Evolutionary conservation across 2,113 vertebrate species (phyloP).

Genomic region (Microcebus tavaratra): DNA sequence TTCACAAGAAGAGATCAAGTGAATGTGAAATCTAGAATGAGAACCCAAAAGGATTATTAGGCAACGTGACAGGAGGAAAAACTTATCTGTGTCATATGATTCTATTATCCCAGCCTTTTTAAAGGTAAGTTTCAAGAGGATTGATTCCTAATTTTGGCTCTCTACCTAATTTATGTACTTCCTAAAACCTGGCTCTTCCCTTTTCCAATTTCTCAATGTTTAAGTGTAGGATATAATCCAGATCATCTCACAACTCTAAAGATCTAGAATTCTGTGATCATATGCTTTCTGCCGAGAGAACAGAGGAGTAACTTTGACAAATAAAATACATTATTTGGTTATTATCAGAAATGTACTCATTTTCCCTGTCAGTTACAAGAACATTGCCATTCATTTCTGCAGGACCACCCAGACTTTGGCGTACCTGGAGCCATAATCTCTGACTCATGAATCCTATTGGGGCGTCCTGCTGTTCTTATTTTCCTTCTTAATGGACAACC

Average conservation of each 20-base stretch:
- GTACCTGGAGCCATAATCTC: slow-evolving; percentile 52
- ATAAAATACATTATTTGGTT: background rate
- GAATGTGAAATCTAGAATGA: background rate
- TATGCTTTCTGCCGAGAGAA: background rate
- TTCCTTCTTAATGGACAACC: slow-evolving; percentile 59
- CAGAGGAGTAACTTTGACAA: background rate
- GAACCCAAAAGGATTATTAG: background rate
- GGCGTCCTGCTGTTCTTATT: slow-evolving; percentile 66
- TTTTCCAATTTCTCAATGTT: background rate
- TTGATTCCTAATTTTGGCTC: background rate
- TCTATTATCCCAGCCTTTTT: background rate
- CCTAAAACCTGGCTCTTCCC: background rate
- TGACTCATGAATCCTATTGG: slow-evolving; percentile 66
- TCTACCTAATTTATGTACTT: background rate
- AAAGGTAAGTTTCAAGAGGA: background rate
- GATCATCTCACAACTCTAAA: accelerated
- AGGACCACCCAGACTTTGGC: slow-evolving; percentile 23
- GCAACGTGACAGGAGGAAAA: background rate
- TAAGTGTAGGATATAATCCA: background rate
- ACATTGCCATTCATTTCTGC: slow-evolving; percentile 57
- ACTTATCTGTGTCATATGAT: background rate
- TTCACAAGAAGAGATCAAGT: background rate
- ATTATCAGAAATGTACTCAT: background rate
- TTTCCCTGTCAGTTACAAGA: slow-evolving; percentile 47
- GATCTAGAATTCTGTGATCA: background rate